These are phyloP conservation scores for Pseudochaenichthys georgianus DNA, from an alignment of 2,797 vertebrate species.

Conservation along the genomic window DNA sequence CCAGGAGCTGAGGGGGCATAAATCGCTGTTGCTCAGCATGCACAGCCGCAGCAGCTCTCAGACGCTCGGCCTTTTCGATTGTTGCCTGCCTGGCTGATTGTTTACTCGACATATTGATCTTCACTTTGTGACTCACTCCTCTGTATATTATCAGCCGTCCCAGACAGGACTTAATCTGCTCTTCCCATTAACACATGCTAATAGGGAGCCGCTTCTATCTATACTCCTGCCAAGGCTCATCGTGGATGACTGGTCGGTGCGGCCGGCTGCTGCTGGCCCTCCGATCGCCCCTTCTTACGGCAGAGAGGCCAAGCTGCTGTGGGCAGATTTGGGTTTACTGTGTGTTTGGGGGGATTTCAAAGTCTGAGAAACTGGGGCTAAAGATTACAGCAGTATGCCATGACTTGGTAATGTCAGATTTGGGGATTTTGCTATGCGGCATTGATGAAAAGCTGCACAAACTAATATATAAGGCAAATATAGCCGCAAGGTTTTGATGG, in stretches of 20 bases:
- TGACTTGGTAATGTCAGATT: constrained; percentile 56
- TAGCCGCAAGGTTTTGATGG: neutral
- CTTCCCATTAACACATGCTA: constrained; percentile 77
- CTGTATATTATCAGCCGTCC: constrained; percentile 72
- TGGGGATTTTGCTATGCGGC: constrained; percentile 32
- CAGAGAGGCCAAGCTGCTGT: constrained; percentile 52
- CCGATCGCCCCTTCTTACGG: constrained; percentile 18
- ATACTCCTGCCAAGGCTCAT: constrained; percentile 49
- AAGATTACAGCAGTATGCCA: constrained; percentile 57
- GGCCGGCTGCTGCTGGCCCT: constrained; percentile 33
- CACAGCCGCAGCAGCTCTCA: constrained; percentile 12
- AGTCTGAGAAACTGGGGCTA: constrained; percentile 45
- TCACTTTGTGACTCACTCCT: constrained; percentile 47
- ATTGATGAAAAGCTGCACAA: constrained; percentile 42
- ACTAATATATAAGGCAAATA: constrained; percentile 39
- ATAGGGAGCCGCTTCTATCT: constrained; percentile 63
- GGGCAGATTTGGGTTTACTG: constrained; percentile 56
- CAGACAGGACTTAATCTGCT: constrained; percentile 79
- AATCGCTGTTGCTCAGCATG: constrained; percentile 21
- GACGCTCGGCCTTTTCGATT: constrained; percentile 16
- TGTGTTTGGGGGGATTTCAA: constrained; percentile 57
- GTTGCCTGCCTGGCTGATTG: constrained; percentile 31
- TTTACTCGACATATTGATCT: constrained; percentile 60
- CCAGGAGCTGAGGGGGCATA: constrained; percentile 27
- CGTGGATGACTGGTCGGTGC: constrained; percentile 36